Base-by-base conservation (phyloP, 1,140 invertebrate species). In the Monomorium pharaonis region DNA sequence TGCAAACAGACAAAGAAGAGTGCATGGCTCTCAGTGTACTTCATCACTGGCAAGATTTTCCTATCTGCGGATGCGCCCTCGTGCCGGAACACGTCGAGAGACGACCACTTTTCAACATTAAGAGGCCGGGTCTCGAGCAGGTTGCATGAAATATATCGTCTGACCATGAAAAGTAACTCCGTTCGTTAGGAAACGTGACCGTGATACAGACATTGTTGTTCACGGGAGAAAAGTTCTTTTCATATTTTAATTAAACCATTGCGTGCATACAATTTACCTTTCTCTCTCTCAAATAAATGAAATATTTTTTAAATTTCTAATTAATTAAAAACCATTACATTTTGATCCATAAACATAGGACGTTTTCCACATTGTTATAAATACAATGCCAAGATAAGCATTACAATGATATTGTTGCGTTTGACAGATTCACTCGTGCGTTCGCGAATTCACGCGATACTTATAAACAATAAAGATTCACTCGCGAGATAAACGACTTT, bases 11-110 rank as follows among this genome's bases (percentile, higher is more conserved):
- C 65, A 94, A 88, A 58, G 95, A 97, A 86, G 97, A 98, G 94
- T 95, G 96, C 33, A 95, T 98, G 89, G 97, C 97, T 5, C 91
- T 98, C 63, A 95, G 96, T 2, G 97, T 96, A 4, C 94, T 98
- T 51, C 96, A 97, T 91, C 96, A 96, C 67, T 97, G 98, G 96
- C 94, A 97, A 21, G 96, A 97, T 91, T 96, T 98, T 75, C 97
- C 97, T 3, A 95, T 96, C 83, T 97, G 98, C 78, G 98, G 98
- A 12, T 97, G 96, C 91, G 95, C 96, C 69, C 94, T 99, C 37
- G 98, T 99, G 0, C 98, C 98, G 0, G 98, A 99, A 94, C 98
- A 99, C 93, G 96, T 99, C 51, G 98, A 99, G 94, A 98, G 98
- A 18, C 95, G 98, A 67, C 96, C 97, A 10, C 95, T 99, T 18